Conservation (phyloP, 2,888 invertebrate species). For the Aphodius sticticus region DNA sequence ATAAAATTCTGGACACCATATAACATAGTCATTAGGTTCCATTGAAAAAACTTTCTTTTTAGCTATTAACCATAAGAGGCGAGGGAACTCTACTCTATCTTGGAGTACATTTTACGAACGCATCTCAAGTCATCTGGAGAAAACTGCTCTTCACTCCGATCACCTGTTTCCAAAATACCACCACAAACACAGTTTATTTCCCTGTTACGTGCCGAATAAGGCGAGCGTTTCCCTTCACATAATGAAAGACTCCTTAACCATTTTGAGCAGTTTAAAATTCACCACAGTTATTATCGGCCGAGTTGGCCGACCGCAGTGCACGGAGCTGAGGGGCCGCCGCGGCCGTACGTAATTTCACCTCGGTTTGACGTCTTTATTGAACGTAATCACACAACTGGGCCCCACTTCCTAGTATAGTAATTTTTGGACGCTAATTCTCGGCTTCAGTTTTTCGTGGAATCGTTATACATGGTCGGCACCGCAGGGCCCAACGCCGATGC, state of each 20-base stretch:
- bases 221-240: not conserved
- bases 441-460: conserved; percentile 10
- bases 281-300: not conserved
- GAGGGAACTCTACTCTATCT: too few relatives aligned
- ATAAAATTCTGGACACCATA: too few relatives aligned
- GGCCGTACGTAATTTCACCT: conserved; percentile 18
- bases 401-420: conserved; percentile 31
- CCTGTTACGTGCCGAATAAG: not conserved
- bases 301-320: not conserved
- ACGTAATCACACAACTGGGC: conserved; percentile 33
- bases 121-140: not conserved
- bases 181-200: not conserved
- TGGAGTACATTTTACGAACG: too few relatives aligned
- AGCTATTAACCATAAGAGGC: too few relatives aligned
- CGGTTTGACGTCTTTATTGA: conserved; percentile 38
- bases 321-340: not conserved
- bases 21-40: too few relatives aligned
- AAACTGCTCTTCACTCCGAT: not conserved
- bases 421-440: conserved; percentile 17
- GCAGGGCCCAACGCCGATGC: not conserved
- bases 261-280: conserved; percentile 4
- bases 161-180: not conserved
- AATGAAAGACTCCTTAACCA: conserved; percentile 4
- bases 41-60: too few relatives aligned
- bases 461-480: conserved; percentile 15